A percentile compares a stretch with the other conserved stretches of the same genome.
phyloP scores from a whole-genome alignment of 2,797 vertebrate species.

The Gallinago solitaria region DNA sequence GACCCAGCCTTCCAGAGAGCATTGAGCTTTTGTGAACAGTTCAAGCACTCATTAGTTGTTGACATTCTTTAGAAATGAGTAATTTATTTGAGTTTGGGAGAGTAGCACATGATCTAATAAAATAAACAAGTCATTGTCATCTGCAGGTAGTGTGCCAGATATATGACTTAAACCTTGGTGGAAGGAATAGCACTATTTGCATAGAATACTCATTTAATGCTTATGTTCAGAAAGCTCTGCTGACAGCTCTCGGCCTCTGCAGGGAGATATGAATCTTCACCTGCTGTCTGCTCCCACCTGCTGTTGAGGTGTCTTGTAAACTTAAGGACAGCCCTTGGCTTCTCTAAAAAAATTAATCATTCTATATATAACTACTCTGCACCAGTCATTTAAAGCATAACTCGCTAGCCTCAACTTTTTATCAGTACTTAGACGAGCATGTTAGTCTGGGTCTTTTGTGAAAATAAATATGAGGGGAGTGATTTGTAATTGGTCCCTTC shows the following conservation, averaged over 20 bases:
- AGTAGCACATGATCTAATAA: constrained; percentile 57
- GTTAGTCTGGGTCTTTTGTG: neutral
- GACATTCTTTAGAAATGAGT: constrained; percentile 59
- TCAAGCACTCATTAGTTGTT: constrained; percentile 26
- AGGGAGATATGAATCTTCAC: constrained; percentile 55
- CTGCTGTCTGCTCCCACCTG: constrained; percentile 59
- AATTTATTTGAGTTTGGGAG: constrained; percentile 45
- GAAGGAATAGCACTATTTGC: constrained; percentile 18
- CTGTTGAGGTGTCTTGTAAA: neutral
- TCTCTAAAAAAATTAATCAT: neutral
- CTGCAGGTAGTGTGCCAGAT: constrained; percentile 57
- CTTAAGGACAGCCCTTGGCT: neutral
- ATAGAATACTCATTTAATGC: neutral
- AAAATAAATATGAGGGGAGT: constrained; percentile 45
- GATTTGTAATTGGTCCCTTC: constrained; percentile 30
- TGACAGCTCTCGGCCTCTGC: constrained; percentile 33
- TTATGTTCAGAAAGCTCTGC: neutral
- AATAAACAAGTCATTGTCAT: constrained; percentile 64
- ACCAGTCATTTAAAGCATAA: neutral
- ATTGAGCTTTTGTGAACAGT: neutral
- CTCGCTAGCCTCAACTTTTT: neutral
- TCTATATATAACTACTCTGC: neutral
- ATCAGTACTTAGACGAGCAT: neutral
- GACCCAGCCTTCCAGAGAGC: neutral
- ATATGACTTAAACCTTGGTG: constrained; percentile 34